These are phyloP conservation scores for Ochotona curzoniae DNA, from an alignment of 2,113 vertebrate genomes.

Conservation along the genomic window DNA sequence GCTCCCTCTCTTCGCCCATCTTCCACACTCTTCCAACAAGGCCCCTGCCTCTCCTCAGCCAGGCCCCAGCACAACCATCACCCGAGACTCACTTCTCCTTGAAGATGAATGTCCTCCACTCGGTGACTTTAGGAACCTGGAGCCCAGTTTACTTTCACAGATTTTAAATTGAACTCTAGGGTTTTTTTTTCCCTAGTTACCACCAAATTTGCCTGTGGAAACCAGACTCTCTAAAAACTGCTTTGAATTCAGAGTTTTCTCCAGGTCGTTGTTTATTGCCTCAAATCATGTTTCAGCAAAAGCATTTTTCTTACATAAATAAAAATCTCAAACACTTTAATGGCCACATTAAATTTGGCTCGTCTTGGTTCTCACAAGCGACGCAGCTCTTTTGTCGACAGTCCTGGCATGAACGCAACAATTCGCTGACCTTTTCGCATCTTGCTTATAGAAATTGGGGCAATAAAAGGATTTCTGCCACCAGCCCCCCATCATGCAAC, in stretches of 20 bases:
- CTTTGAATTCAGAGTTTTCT: conserved; percentile 74
- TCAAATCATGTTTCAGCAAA: conserved; percentile 68
- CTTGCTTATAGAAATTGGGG: not conserved
- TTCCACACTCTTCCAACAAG: not conserved
- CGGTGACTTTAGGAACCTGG: not conserved
- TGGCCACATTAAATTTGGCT: conserved; percentile 52
- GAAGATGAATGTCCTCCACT: not conserved
- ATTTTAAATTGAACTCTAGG: conserved; percentile 58
- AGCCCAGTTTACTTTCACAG: not conserved
- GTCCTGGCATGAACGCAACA: not conserved
- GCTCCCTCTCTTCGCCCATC: not conserved
- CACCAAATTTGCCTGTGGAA: conserved; percentile 58
- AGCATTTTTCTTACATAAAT: conserved; percentile 74
- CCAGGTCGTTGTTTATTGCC: conserved; percentile 71
- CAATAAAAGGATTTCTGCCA: not conserved
- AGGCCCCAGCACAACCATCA: not conserved
- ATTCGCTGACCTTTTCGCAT: not conserved
- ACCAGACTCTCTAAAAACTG: conserved; percentile 60
- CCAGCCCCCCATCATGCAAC: not conserved
- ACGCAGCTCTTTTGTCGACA: not conserved
- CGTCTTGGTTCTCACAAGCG: conserved; percentile 19
- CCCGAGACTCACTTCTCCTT: not conserved
- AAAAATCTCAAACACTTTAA: conserved; percentile 73
- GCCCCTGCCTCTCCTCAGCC: not conserved
- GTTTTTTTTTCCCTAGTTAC: not conserved